Conservation (phyloP, 2,888 invertebrate genomes). For the Lepidochitona cinerea region DNA sequence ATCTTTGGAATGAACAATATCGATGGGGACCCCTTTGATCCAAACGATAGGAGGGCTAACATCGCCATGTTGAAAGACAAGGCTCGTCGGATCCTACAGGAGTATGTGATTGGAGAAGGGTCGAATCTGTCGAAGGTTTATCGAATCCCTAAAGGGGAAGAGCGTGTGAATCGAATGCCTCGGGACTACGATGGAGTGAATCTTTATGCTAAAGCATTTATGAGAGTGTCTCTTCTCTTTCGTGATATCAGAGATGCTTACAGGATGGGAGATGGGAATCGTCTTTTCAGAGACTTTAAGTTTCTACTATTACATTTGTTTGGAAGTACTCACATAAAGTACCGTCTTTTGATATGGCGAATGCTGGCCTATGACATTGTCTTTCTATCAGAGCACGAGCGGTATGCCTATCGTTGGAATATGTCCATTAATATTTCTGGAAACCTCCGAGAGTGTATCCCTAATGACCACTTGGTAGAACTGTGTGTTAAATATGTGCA, state of each 20-base stretch:
- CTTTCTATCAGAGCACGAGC: background rate
- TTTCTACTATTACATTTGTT: background rate
- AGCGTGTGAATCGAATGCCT: too few relatives aligned
- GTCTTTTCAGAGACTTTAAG: background rate
- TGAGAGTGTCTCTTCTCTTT: background rate
- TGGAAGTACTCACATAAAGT: background rate
- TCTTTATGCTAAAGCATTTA: background rate
- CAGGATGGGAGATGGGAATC: conserved; percentile 2
- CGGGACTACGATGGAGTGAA: background rate
- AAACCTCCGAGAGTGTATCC: background rate
- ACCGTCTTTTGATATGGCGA: background rate
- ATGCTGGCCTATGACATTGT: conserved; percentile 10
- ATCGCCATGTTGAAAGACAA: background rate
- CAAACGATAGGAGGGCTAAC: background rate
- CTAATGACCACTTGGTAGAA: conserved; percentile 8
- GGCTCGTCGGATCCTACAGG: background rate
- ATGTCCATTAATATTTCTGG: conserved; percentile 1
- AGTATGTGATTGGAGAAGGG: background rate
- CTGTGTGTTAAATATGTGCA: too few relatives aligned
- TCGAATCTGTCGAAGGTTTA: background rate
- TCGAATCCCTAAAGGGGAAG: too few relatives aligned
- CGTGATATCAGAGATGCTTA: background rate
- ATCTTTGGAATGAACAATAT: background rate
- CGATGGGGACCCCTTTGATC: background rate
- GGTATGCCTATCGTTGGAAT: background rate